phyloP scores from a whole-genome alignment of 2,113 vertebrate genomes.

The Epinephelus cyanopodus region DNA sequence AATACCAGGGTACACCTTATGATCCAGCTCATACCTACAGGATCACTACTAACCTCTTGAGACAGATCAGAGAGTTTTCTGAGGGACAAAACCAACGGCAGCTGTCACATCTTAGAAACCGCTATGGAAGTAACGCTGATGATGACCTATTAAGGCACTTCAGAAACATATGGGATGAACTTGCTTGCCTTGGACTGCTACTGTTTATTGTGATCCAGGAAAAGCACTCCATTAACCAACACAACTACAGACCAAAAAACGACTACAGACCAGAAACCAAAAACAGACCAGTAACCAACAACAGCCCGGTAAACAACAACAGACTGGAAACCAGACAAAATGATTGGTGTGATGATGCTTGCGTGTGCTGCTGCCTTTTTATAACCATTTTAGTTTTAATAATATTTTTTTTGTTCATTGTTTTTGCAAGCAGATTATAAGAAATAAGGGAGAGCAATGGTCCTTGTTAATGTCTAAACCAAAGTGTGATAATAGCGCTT shows the following conservation, averaged over 20 bases:
- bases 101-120: conserved; percentile 42
- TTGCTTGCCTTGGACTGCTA: conserved; percentile 68
- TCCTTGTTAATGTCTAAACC: background rate
- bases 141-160: conserved; percentile 9
- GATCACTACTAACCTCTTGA: conserved; percentile 57
- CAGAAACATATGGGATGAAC: conserved; percentile 38
- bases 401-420: background rate
- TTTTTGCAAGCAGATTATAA: too few species aligned
- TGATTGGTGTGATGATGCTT: background rate
- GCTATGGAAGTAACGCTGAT: conserved; percentile 31
- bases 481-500: too few species aligned
- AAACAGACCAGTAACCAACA: background rate
- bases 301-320: background rate
- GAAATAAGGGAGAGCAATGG: background rate
- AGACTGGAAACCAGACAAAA: background rate
- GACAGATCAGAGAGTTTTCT: conserved; percentile 63
- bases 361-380: too few species aligned
- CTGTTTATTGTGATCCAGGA: conserved; percentile 62
- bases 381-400: background rate
- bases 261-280: background rate
- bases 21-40: conserved; percentile 66
- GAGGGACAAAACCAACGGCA: background rate
- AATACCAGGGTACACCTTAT: conserved; percentile 51
- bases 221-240: background rate
- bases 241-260: background rate